Percentiles rank a stretch among this genome's conserved stretches.
These are phyloP conservation scores for Lucilia sericata DNA, from an alignment of 1,140 invertebrate species.

Conservation along the genomic window DNA sequence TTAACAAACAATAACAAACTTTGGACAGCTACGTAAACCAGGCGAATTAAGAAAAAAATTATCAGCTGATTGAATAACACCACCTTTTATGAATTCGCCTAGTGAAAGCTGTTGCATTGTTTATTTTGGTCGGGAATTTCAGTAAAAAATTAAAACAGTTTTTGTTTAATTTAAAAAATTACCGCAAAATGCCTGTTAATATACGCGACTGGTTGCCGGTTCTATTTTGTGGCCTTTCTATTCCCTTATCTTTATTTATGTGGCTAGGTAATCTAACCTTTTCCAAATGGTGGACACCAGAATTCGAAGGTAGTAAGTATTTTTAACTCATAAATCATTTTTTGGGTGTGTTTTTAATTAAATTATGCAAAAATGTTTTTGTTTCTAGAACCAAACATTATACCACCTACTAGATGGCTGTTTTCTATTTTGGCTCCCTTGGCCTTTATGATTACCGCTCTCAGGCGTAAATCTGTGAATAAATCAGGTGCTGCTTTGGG, in stretches of 20 bases:
- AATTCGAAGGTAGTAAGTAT: conserved; percentile 71
- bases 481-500: conserved; percentile 79
- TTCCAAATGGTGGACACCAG: conserved; percentile 71
- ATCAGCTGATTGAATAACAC: too few relatives aligned
- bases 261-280: conserved; percentile 79
- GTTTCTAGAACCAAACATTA: conserved; percentile 73
- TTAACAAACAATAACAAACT: too few relatives aligned
- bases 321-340: too few relatives aligned
- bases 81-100: too few relatives aligned
- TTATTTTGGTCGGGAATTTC: not conserved
- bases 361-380: conserved; percentile 46
- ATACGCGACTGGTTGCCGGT: conserved; percentile 59
- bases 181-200: conserved; percentile 2
- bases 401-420: conserved; percentile 82
- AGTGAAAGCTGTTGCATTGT: conserved; percentile 20
- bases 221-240: conserved; percentile 74
- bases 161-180: not conserved
- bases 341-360: conserved; percentile 19
- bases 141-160: not conserved
- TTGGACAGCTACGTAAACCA: too few relatives aligned
- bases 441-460: conserved; percentile 75
- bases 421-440: conserved; percentile 77
- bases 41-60: too few relatives aligned
- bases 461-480: conserved; percentile 77
- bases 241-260: conserved; percentile 79